A percentile compares a stretch with the other conserved stretches of the same genome.
phyloP scores from a whole-genome alignment of 2,888 invertebrate genomes.

The Peribatodes rhomboidaria region DNA sequence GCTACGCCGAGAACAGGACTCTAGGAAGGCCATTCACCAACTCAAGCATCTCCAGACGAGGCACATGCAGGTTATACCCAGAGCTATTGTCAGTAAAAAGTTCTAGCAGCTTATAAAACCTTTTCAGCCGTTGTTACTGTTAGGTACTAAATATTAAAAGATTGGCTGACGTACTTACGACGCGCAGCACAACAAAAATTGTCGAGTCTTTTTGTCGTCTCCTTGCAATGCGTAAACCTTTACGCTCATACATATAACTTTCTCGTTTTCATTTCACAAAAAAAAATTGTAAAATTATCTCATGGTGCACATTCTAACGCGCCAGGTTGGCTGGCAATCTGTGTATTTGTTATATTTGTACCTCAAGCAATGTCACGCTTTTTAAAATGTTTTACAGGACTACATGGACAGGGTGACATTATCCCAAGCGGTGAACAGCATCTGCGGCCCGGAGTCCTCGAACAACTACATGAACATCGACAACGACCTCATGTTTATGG shows the following conservation, averaged over 20 bases:
- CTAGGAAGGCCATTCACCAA: conserved; percentile 80
- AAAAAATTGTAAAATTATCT: too few species aligned
- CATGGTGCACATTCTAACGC: too few species aligned
- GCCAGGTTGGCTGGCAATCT: too few species aligned
- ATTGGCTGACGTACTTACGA: too few species aligned
- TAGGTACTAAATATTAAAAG: too few species aligned
- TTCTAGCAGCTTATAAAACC: neutral
- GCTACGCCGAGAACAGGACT: conserved; percentile 78
- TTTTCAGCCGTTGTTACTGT: too few species aligned
- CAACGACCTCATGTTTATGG: conserved; percentile 79
- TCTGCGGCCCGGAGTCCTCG: conserved; percentile 74
- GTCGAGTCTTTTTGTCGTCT: too few species aligned
- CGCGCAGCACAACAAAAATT: too few species aligned
- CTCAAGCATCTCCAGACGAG: conserved; percentile 76
- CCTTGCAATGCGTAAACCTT: too few species aligned
- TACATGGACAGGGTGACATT: conserved; percentile 80
- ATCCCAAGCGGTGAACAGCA: conserved; percentile 80
- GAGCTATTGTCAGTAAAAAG: neutral
- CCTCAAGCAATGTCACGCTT: neutral
- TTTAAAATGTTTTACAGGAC: conserved; percentile 63
- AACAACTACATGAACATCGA: conserved; percentile 75
- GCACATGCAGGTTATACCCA: conserved; percentile 72
- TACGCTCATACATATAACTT: too few species aligned
- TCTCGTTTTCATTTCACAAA: too few species aligned
- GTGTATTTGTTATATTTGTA: too few species aligned